Conservation (phyloP, 2,888 invertebrate genomes). For the Apantesis nais region DNA sequence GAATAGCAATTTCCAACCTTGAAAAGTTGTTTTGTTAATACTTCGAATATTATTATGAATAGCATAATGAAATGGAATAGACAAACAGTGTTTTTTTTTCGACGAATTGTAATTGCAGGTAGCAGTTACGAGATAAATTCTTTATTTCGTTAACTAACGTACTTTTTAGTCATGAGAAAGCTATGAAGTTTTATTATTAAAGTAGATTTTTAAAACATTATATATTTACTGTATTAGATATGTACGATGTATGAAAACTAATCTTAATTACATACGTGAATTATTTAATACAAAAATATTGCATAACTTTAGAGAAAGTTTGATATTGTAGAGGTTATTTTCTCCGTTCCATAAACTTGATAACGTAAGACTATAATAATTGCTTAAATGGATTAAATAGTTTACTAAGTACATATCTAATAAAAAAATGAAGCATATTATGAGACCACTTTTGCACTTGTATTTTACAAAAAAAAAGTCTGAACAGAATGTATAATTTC, state of each 20-base stretch:
- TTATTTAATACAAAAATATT: no score
- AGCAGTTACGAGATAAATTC: neutral
- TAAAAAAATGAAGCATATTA: neutral
- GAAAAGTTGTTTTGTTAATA: neutral
- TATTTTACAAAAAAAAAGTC: neutral
- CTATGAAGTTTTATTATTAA: neutral
- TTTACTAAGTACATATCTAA: no score
- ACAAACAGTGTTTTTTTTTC: neutral
- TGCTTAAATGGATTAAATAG: no score
- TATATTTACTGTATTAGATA: neutral
- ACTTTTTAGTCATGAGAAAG: neutral
- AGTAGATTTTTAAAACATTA: neutral
- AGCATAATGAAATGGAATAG: neutral
- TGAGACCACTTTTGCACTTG: neutral
- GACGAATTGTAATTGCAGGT: neutral
- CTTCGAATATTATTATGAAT: neutral
- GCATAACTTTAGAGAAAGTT: no score
- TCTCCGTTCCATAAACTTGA: no score
- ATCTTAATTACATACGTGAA: no score
- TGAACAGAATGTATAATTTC: neutral
- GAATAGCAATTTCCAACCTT: neutral
- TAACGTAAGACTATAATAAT: no score
- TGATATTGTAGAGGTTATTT: no score
- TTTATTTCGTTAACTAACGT: neutral
- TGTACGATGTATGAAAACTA: no score